phyloP scores from a whole-genome alignment of 2,888 invertebrate genomes.

The Drosophila hawaiiensis region DNA sequence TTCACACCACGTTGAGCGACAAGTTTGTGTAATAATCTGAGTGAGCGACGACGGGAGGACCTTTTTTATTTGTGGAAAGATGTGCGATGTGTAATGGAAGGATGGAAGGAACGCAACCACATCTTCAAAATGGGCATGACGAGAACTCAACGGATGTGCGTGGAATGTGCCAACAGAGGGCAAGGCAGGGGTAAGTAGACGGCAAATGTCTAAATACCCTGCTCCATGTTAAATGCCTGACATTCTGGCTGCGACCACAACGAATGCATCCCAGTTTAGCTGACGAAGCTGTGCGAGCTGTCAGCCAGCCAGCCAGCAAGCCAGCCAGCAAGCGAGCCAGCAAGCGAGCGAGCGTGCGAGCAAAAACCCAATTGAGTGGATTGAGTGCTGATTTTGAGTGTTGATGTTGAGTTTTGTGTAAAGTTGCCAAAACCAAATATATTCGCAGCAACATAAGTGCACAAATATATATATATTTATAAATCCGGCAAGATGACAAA shows the following conservation, averaged over 20 bases:
- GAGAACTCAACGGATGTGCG: constrained; percentile 64
- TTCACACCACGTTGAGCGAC: constrained; percentile 79
- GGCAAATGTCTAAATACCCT: constrained; percentile 79
- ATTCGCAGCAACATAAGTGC: not conserved
- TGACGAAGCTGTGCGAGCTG: constrained; percentile 3
- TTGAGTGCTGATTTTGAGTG: constrained; percentile 14
- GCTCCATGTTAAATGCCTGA: constrained; percentile 75
- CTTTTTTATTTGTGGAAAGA: not conserved
- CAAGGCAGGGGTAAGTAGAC: constrained; percentile 59
- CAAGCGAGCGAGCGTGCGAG: not conserved
- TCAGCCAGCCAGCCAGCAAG: not conserved
- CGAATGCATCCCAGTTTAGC: constrained; percentile 38
- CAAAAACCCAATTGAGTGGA: constrained; percentile 11
- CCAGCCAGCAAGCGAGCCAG: too few relatives aligned
- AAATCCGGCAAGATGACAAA: constrained; percentile 10
- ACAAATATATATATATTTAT: not conserved
- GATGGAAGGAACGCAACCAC: constrained; percentile 29
- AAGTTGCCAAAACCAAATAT: constrained; percentile 11
- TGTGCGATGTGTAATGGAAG: not conserved
- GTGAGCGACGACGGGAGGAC: constrained; percentile 21
- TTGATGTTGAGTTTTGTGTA: constrained; percentile 1
- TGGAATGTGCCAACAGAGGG: constrained; percentile 58
- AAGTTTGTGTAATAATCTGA: constrained; percentile 65
- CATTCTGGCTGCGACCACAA: constrained; percentile 70
- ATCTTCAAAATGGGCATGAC: constrained; percentile 57